A percentile compares a stretch with the other conserved stretches of the same genome.
Evolutionary conservation across 2,113 vertebrate genomes (phyloP).

Genomic region (Daubentonia madagascariensis): DNA sequence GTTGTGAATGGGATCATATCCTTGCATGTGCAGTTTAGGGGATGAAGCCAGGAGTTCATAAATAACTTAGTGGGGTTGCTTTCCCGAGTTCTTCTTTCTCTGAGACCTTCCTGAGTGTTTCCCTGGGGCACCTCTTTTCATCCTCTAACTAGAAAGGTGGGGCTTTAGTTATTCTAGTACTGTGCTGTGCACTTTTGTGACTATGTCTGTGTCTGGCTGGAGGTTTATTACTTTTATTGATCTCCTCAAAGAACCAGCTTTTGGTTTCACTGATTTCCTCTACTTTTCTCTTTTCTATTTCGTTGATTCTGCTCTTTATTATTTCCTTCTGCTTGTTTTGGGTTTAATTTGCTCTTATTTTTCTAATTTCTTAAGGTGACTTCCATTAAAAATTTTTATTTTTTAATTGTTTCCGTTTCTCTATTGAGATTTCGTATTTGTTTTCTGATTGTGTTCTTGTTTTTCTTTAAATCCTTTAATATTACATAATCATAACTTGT

Average conservation of each 20-base stretch:
- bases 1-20: background rate
- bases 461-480: slow-evolving; percentile 31
- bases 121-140: background rate
- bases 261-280: background rate
- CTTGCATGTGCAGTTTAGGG: background rate
- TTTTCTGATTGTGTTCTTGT: background rate
- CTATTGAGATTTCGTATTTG: background rate
- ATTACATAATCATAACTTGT: background rate
- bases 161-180: background rate
- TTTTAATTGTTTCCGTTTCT: background rate
- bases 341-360: slow-evolving; percentile 15
- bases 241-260: background rate
- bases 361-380: slow-evolving; percentile 23
- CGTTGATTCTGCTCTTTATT: background rate
- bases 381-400: background rate
- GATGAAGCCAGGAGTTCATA: background rate
- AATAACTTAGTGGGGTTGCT: background rate
- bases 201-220: background rate
- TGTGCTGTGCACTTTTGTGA: background rate
- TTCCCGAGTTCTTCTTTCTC: background rate
- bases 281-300: slow-evolving; percentile 1
- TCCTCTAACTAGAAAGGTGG: background rate
- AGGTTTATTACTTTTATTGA: background rate
- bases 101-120: background rate
- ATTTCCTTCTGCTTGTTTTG: background rate